Base-by-base conservation (phyloP, 2,888 invertebrate species). In the Macroteleia sp. region DNA sequence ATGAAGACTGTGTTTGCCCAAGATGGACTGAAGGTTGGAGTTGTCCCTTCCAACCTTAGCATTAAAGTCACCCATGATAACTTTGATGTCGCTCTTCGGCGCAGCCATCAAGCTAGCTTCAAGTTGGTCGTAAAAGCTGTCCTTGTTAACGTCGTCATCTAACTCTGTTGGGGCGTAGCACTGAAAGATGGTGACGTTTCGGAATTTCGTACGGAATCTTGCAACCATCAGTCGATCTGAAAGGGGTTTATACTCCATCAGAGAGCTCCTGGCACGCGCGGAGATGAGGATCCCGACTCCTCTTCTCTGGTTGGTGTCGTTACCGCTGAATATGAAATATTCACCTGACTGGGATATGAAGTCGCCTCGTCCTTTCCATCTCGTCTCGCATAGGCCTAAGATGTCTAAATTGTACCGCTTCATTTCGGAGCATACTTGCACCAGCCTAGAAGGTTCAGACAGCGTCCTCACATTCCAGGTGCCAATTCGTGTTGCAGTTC, bases 381-480 rank as follows among this genome's bases (percentile, higher is more conserved):
- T 56, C 3, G n/a, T 25, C 20, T 44, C 42, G 20, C 20, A 42
- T n/a, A 42, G 1, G 2, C 42, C 42, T 1, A 42, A 12, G n/a
- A 42, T 42, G 22, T 44, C 25, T 0, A 44, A 25, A 3, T 12
- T 19, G 25, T 44, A 44, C 5, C 44, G 25, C 6, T 6, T 10
- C 39, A 56, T 56, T 12, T 56, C 56, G 1, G 56, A 12, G n/a
- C 41, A 56, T 16, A 19, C 56, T 20, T 56, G 41, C 9, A 20
- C 57, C 32, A 42, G 30, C 5, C 30, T 57, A 16, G 42, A 41
- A 9, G 42, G 5, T 6, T 30, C 42, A 1, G 34, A 46, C 16
- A 46, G 46, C 1, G 20, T 61, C 32, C 46, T 22, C 34, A 61
- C 46, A 25, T 46, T 61, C 34, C 61, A 61, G n/a, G 61, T 61